Percentiles rank a stretch among this genome's conserved stretches.
phyloP scores from a whole-genome alignment of 2,797 vertebrate species.

The Eulemur mongoz region DNA sequence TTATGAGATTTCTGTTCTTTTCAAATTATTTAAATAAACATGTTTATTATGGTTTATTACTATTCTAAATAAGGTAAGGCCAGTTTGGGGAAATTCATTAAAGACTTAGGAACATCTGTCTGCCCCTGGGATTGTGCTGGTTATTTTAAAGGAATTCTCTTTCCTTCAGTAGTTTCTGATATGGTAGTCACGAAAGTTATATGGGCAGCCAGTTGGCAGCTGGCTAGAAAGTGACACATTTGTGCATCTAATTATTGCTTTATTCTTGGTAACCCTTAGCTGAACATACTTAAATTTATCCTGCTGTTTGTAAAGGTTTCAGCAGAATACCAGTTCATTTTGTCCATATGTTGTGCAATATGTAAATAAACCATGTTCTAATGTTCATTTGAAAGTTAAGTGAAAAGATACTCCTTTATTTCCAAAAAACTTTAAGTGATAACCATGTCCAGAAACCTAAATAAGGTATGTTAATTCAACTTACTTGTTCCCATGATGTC shows the following conservation, averaged over 20 bases:
- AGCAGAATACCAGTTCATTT: background rate
- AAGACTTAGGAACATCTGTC: background rate
- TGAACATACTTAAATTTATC: background rate
- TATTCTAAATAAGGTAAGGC: background rate
- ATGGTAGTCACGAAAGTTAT: background rate
- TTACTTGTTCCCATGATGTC: background rate
- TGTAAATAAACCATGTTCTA: background rate
- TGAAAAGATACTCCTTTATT: slow-evolving; percentile 31
- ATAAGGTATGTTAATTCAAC: background rate
- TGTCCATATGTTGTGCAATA: background rate
- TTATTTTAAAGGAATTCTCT: background rate
- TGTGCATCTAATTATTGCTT: background rate
- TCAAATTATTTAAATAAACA: background rate
- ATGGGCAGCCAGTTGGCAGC: background rate
- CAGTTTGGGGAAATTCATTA: background rate
- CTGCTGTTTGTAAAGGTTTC: background rate
- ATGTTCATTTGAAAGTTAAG: background rate
- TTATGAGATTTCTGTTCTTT: background rate
- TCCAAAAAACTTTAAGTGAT: background rate
- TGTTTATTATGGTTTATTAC: background rate
- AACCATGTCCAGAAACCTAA: background rate
- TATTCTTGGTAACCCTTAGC: background rate
- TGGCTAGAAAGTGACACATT: background rate
- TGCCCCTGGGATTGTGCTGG: background rate
- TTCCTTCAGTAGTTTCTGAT: background rate